Percentiles rank a stretch among this genome's conserved stretches.
Conservation (phyloP, 2,888 invertebrate genomes). For the Himalopsyche anomala region DNA sequence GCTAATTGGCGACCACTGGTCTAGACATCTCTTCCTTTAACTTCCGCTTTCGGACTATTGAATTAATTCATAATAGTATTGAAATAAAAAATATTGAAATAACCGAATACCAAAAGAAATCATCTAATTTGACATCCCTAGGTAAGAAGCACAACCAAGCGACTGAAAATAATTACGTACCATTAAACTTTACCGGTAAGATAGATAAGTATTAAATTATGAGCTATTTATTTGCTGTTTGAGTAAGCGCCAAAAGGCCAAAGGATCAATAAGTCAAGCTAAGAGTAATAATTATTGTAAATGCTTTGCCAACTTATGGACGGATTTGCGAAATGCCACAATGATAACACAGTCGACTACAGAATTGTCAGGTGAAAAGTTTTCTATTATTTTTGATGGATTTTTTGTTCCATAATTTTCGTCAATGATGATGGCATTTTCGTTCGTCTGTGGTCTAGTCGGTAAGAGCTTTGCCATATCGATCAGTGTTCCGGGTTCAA, state of each 20-base stretch:
- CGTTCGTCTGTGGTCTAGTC: no score
- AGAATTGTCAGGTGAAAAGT: neutral
- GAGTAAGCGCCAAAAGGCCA: conserved; percentile 58
- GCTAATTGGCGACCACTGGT: no score
- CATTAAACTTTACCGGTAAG: conserved; percentile 49
- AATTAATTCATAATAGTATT: no score
- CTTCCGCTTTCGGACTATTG: no score
- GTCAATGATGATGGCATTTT: neutral
- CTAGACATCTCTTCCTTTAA: no score
- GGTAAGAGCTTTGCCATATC: no score
- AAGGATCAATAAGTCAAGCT: conserved; percentile 53
- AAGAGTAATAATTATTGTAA: conserved; percentile 29
- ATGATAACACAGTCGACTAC: neutral
- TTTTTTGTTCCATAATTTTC: neutral
- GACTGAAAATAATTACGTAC: conserved; percentile 46
- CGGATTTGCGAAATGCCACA: conserved; percentile 15
- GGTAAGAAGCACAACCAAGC: neutral
- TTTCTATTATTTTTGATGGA: neutral
- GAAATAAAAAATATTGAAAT: no score
- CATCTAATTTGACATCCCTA: no score
- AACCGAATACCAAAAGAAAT: no score
- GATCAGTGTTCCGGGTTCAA: no score
- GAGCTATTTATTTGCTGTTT: conserved; percentile 57
- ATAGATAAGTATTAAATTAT: conserved; percentile 59
- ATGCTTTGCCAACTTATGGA: neutral